Evolutionary conservation across 2,888 invertebrate species (phyloP).

Genomic region (Gonocerus acuteangulatus): DNA sequence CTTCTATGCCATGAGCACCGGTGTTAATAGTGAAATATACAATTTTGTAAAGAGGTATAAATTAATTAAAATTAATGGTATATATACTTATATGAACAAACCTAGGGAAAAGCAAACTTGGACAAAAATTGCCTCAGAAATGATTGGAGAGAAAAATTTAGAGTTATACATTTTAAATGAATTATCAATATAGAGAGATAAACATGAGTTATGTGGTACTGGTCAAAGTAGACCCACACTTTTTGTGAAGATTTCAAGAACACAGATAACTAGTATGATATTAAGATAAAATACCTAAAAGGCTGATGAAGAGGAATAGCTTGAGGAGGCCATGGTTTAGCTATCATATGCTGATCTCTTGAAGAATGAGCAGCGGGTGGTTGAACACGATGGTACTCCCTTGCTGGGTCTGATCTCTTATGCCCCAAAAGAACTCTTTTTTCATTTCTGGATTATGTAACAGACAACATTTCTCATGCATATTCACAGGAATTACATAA

Average conservation of each 20-base stretch:
- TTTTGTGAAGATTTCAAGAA: neutral
- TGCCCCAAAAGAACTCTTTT: constrained; percentile 48
- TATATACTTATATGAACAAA: no score
- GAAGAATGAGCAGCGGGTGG: constrained; percentile 43
- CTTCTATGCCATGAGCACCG: no score
- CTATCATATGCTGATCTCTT: constrained; percentile 50
- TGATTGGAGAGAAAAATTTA: no score
- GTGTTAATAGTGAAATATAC: no score
- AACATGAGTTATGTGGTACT: no score
- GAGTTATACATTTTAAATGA: no score
- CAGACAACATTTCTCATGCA: neutral
- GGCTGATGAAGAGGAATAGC: constrained; percentile 47
- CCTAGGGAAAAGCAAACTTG: no score
- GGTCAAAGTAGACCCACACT: no score
- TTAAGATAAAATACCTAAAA: constrained; percentile 44
- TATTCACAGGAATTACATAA: neutral
- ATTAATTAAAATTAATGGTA: no score
- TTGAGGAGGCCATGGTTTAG: constrained; percentile 46
- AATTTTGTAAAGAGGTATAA: no score
- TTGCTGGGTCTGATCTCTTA: constrained; percentile 35
- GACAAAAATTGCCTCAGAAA: no score
- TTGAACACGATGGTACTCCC: constrained; percentile 39
- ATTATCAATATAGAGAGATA: no score
- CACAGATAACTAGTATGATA: neutral
- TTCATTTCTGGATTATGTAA: constrained; percentile 43